Evolutionary conservation across 1,140 invertebrate species (phyloP), one percentile per base, ranked within the genome.

Genomic region (Aphelinus certus): DNA sequence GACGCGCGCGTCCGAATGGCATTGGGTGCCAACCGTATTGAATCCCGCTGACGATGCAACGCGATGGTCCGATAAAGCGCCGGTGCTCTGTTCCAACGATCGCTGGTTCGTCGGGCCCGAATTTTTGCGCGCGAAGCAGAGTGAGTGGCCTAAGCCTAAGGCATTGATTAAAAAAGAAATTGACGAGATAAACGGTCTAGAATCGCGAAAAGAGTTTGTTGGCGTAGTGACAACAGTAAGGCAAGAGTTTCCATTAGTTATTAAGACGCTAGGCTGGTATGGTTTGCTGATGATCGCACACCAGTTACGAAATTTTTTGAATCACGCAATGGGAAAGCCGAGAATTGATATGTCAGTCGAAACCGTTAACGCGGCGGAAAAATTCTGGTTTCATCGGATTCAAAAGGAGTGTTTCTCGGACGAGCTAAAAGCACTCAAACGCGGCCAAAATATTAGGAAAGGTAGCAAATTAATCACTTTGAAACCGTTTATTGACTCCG

Each of bases 11-110:
- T 47, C 67, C 9, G 74, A 85, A 45, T 90, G 88, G 89, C 26
- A 58, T 45, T 85, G 90, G 76, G 82, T 89, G 0, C 58, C 70
- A 6, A 80, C 84, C 1, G 60, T 69, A 43, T 64, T 85, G 1
- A 89, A 90, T 80, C 86, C 88, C 46, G 86, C 86, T 1, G 88
- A 90, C 43, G 49, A 56, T 10, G 51, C 60, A 7, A 70, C 56
- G 2, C 67, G 57, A 26, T 60, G 3, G 26, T 2, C 46, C 2
- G 49, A 26, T 48, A 47, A 49, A 5, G 7, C 46, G 1, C 3
- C 26, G 1, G 1, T n/a, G n/a, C n/a, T n/a, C n/a, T n/a, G 42
- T 10, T 42, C 7, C 2, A 51, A 48, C 5, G 5, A 43, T 51
- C 6, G 43, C 7, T 64, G 70, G 70, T 63, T 63, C n/a, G 42